phyloP scores from a whole-genome alignment of 2,797 vertebrate genomes.

The Ptychadena robeensis region DNA sequence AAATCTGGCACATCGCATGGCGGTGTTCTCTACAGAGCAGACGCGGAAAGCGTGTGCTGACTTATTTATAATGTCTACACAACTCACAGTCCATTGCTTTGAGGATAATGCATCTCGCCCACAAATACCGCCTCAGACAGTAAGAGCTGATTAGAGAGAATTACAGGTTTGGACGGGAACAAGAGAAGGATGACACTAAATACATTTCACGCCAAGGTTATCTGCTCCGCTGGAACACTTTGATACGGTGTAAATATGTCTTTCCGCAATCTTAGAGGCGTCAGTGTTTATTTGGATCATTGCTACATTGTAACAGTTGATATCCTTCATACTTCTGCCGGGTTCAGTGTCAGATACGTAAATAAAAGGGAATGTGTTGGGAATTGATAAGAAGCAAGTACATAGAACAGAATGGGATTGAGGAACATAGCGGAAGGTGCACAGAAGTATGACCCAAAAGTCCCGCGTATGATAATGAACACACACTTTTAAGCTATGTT shows the following conservation, averaged over 20 bases:
- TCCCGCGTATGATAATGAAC: no score
- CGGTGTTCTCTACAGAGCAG: slow-evolving; percentile 19
- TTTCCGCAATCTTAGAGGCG: slow-evolving; percentile 11
- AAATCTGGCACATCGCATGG: neutral
- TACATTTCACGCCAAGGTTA: slow-evolving; percentile 39
- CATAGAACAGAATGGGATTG: neutral
- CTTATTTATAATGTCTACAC: slow-evolving; percentile 26
- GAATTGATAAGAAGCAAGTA: neutral
- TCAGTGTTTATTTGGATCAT: slow-evolving; percentile 23
- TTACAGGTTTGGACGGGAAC: slow-evolving; percentile 36
- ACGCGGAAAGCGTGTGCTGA: neutral
- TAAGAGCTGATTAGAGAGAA: slow-evolving; percentile 39
- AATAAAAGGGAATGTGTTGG: neutral
- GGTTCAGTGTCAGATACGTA: neutral
- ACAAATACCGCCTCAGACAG: slow-evolving; percentile 27
- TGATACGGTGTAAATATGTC: slow-evolving; percentile 20
- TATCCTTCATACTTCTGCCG: slow-evolving; percentile 11
- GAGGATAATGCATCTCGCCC: slow-evolving; percentile 28
- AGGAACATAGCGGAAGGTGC: no score
- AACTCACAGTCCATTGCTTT: neutral
- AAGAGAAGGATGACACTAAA: slow-evolving; percentile 39
- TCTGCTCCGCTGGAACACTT: neutral
- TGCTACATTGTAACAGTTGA: slow-evolving; percentile 21
- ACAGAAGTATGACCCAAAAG: no score
- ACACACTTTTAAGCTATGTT: no score